Conservation (phyloP, 2,113 vertebrate species). For the Aptenodytes forsteri region DNA sequence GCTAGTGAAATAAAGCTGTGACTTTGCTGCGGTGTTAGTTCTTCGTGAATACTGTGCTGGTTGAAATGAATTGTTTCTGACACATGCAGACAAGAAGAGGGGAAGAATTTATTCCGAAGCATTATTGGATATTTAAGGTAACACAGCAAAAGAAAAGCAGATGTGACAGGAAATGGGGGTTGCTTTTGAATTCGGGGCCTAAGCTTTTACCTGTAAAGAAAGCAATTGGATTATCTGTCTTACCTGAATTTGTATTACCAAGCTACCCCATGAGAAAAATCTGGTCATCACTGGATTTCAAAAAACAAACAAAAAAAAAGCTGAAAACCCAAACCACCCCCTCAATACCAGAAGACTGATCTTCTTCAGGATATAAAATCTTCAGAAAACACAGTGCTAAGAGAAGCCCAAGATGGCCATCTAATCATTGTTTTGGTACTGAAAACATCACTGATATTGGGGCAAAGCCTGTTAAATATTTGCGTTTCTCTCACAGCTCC, state of each 20-base stretch:
- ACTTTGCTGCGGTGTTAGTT: too few species aligned
- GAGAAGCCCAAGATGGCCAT: too few species aligned
- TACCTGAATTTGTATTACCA: neutral
- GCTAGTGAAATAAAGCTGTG: neutral
- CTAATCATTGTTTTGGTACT: neutral
- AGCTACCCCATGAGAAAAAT: neutral
- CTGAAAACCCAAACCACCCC: neutral
- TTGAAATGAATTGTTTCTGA: neutral
- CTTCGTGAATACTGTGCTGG: too few species aligned
- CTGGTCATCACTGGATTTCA: neutral
- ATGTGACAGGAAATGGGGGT: neutral
- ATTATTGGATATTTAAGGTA: neutral
- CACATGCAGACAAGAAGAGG: neutral
- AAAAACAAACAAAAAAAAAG: neutral
- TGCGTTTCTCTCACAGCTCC: neutral
- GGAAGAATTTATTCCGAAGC: neutral
- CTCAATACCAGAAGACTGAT: neutral
- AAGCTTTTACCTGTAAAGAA: neutral
- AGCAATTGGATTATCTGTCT: accelerated
- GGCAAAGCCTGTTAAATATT: too few species aligned
- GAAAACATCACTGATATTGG: too few species aligned
- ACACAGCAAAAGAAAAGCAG: neutral
- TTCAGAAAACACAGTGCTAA: neutral
- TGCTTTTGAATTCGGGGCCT: accelerated
- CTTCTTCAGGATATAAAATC: neutral